These are phyloP conservation scores for Ceratina australensis DNA, from an alignment of 1,140 invertebrate species.

Conservation along the genomic window DNA sequence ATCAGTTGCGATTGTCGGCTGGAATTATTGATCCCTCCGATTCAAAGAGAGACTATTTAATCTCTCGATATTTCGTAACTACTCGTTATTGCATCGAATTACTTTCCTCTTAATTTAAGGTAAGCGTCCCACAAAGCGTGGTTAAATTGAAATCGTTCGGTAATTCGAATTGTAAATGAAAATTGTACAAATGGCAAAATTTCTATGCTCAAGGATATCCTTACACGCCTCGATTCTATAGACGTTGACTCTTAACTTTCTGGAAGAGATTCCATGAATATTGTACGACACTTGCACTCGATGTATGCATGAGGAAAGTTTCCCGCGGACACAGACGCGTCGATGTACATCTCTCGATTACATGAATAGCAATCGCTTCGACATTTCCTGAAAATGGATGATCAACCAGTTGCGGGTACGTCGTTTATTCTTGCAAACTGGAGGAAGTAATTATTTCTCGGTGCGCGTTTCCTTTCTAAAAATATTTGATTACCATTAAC, in stretches of 20 bases:
- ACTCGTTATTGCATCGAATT: not conserved
- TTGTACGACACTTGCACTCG: conserved; percentile 55
- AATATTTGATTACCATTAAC: too few relatives aligned
- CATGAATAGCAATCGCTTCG: conserved; percentile 41
- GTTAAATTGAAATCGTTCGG: not conserved
- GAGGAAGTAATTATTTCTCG: too few relatives aligned
- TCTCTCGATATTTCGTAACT: not conserved
- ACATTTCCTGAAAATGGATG: conserved; percentile 33
- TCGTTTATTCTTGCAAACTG: not conserved
- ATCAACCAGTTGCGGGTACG: conserved; percentile 34
- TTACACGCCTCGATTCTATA: conserved; percentile 17
- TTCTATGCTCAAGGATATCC: conserved; percentile 33
- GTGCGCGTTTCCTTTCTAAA: too few relatives aligned
- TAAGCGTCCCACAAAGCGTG: not conserved
- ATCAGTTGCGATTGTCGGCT: not conserved
- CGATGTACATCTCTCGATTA: conserved; percentile 51
- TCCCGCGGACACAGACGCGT: conserved; percentile 32
- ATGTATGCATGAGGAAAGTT: conserved; percentile 67
- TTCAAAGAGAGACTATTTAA: not conserved
- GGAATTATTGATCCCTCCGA: not conserved
- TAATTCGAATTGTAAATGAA: not conserved
- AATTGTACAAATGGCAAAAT: conserved; percentile 19
- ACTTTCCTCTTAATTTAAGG: not conserved
- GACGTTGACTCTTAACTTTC: conserved; percentile 50
- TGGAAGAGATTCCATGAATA: conserved; percentile 65